Conservation (phyloP, 2,888 invertebrate genomes). For the Harmothoe impar region DNA sequence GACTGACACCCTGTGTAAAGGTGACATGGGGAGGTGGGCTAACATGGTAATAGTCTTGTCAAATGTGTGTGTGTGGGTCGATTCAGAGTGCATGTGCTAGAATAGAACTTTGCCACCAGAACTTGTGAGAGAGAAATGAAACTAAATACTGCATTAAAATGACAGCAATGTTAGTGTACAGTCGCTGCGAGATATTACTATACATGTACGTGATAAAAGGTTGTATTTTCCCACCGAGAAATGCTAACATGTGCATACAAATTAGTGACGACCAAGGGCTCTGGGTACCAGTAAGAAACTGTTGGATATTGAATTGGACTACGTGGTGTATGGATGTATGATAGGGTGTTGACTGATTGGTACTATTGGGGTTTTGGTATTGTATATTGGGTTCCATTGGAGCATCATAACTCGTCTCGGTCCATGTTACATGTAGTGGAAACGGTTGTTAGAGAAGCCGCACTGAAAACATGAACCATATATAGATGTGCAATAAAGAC, state of each 20-base stretch:
- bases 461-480: constrained; percentile 24
- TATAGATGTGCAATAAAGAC: constrained; percentile 60
- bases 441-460: not conserved
- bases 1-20: not conserved
- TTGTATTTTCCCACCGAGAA: constrained; percentile 48
- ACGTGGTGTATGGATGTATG: constrained; percentile 1
- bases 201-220: not conserved
- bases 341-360: constrained; percentile 5
- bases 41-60: not conserved
- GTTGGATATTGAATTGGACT: not conserved
- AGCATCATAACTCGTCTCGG: constrained; percentile 30
- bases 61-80: not conserved
- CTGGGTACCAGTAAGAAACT: not conserved
- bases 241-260: not conserved
- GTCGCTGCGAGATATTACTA: not conserved
- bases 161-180: not conserved
- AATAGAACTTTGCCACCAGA: no score
- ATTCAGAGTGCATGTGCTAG: not conserved
- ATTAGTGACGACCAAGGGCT: not conserved
- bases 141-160: no score
- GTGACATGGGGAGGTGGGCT: not conserved
- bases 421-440: constrained; percentile 35
- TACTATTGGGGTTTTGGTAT: constrained; percentile 52
- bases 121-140: no score
- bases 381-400: constrained; percentile 43